Base-by-base conservation (phyloP, 1,140 invertebrate species). In the Drosophila repleta region DNA sequence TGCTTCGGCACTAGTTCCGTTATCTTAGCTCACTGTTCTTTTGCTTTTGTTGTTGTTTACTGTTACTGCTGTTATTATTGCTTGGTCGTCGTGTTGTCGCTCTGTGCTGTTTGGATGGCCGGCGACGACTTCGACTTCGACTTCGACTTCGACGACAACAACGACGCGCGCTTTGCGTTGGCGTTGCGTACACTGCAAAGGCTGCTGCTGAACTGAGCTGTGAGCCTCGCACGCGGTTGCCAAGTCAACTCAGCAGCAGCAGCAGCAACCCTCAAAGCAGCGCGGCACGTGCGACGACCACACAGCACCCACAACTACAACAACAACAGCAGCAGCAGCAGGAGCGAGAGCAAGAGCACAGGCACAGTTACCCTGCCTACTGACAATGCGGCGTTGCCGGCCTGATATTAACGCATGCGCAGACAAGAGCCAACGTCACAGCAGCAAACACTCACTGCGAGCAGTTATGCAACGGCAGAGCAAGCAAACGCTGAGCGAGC, bases 201-300 rank as follows among this genome's bases (percentile, higher is more conserved):
- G 84, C 74, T 85, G 78, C 84, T 85, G 82, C 82, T 85, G 82
- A 85, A 85, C 82, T 85, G 51, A 76, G 37, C 74, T 29, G n/a
- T 60, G 39, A 56, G 61, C 60, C 46, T 72, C 57, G 48, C 60
- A 65, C 64, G 48, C 75, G 52, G 70, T 76, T 64, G 52, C 82
- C 78, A 85, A 81, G 82, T 85, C 61, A 70, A 49, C 81, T 85
- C 45, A 60, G 29, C 41, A 51, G 21, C 32, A 29, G 10, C 29
- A 49, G 46, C 26, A n/a, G 15, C 41, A 68, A 68, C 64, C 65
- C 56, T 57, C 49, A 37, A 37, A 53, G 63, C 55, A 39, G 53
- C 57, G 51, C 56, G 57, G 20, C 70, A 73, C 65, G 70, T 73
- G 64, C 51, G 39, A 69, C 68, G 63, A 76, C 52, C 63, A 57